A percentile compares a stretch with the other conserved stretches of the same genome.
Conservation (phyloP, 2,888 invertebrate species). For the Scelioninae gen. 1 region DNA sequence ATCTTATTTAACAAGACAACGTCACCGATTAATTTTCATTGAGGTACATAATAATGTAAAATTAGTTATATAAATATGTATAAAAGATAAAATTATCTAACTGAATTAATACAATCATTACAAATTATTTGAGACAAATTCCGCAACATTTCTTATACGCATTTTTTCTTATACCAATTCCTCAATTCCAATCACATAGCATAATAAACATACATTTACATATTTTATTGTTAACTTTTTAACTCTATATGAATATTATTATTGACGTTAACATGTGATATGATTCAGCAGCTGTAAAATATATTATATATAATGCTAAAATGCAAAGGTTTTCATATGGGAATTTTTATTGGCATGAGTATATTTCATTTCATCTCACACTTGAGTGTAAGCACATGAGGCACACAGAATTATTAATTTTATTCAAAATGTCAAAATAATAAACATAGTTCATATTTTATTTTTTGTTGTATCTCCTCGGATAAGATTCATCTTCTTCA, state of each 20-base stretch:
- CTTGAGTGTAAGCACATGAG: conserved; percentile 30
- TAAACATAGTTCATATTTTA: conserved; percentile 14
- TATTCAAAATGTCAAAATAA: conserved; percentile 8
- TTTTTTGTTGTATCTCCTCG: conserved; percentile 64
- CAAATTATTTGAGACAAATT: conserved; percentile 1
- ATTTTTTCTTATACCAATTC: background rate
- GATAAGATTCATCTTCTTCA: conserved; percentile 81
- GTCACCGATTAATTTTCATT: background rate
- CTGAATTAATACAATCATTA: background rate
- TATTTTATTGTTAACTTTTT: conserved; percentile 8
- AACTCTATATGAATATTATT: conserved; percentile 8
- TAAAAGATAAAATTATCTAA: conserved; percentile 7
- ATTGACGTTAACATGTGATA: conserved; percentile 2
- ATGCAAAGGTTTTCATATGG: conserved; percentile 12
- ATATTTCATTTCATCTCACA: conserved; percentile 35
- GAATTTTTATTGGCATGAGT: conserved; percentile 41
- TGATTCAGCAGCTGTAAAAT: conserved; percentile 17
- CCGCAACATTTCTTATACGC: conserved; percentile 1
- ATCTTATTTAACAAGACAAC: too few species aligned
- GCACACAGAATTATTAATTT: conserved; percentile 44
- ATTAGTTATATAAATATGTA: conserved; percentile 8
- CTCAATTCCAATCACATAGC: conserved; percentile 7
- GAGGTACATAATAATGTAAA: background rate
- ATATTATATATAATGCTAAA: conserved; percentile 5
- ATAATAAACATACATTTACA: conserved; percentile 17